Evolutionary conservation across 2,113 vertebrate genomes (phyloP).

Genomic region (Mugil cephalus): DNA sequence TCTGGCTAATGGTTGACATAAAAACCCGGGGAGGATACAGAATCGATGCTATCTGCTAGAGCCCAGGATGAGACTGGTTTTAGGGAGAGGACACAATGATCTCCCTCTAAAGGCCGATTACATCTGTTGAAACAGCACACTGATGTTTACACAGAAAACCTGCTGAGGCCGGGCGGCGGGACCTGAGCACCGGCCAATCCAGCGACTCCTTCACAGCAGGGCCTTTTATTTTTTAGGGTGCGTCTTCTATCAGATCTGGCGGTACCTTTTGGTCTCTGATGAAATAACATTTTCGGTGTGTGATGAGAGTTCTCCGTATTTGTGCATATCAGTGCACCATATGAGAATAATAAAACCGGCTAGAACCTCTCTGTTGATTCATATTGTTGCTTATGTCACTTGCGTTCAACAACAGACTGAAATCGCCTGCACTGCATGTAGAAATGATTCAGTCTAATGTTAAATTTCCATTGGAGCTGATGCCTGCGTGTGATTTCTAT

Average conservation of each 20-base stretch:
- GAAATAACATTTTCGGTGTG: not conserved
- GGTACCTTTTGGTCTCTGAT: slow-evolving; percentile 22
- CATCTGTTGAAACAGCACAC: slow-evolving; percentile 64
- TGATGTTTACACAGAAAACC: slow-evolving; percentile 68
- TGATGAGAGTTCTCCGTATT: not conserved
- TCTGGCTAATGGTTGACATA: slow-evolving; percentile 68
- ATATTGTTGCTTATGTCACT: too few relatives aligned
- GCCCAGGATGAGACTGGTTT: slow-evolving; percentile 53
- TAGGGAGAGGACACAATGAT: slow-evolving; percentile 63
- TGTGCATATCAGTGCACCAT: not conserved
- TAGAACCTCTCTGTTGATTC: too few relatives aligned
- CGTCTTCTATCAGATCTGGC: slow-evolving; percentile 43
- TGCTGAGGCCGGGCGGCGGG: slow-evolving; percentile 30
- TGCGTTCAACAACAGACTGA: too few relatives aligned
- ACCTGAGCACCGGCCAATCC: slow-evolving; percentile 12
- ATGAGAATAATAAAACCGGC: too few relatives aligned
- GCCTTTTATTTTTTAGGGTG: not conserved
- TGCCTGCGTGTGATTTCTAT: not conserved
- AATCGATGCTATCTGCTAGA: slow-evolving; percentile 67
- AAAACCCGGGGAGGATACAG: slow-evolving; percentile 51
- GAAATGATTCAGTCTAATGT: too few relatives aligned
- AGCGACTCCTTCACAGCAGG: slow-evolving; percentile 14
- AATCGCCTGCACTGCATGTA: too few relatives aligned
- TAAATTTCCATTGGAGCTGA: too few relatives aligned
- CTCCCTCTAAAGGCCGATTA: slow-evolving; percentile 62